Evolutionary conservation across 2,113 vertebrate species (phyloP).

Genomic region (Otolemur garnettii): DNA sequence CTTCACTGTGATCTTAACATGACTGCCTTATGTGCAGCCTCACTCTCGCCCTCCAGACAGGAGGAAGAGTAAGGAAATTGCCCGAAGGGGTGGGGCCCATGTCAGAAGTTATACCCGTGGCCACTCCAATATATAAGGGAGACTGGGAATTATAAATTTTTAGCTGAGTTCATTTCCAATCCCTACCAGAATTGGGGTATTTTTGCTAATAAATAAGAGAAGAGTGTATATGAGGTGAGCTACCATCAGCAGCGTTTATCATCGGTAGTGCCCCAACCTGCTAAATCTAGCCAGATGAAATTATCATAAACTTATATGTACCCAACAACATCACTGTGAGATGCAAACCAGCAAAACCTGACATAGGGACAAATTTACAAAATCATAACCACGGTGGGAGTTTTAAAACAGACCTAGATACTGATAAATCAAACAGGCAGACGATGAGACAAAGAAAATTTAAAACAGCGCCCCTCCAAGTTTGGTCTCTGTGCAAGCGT

Average conservation of each 20-base stretch:
- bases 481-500: background rate
- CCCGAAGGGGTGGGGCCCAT: background rate
- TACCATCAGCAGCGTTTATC: background rate
- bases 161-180: background rate
- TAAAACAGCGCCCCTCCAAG: background rate
- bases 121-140: background rate
- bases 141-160: background rate
- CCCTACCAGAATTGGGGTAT: background rate
- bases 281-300: background rate
- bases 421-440: background rate
- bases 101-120: background rate
- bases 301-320: background rate
- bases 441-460: background rate
- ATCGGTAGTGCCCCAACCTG: background rate
- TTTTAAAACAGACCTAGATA: background rate
- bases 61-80: background rate
- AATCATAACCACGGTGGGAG: background rate
- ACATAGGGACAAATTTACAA: background rate
- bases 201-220: background rate
- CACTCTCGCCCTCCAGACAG: background rate
- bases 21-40: background rate
- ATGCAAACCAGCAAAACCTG: background rate
- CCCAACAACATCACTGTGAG: background rate
- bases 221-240: background rate
- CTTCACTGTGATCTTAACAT: background rate